These are phyloP conservation scores for Papilio gigon DNA, from an alignment of 2,888 invertebrate genomes.

Conservation along the genomic window DNA sequence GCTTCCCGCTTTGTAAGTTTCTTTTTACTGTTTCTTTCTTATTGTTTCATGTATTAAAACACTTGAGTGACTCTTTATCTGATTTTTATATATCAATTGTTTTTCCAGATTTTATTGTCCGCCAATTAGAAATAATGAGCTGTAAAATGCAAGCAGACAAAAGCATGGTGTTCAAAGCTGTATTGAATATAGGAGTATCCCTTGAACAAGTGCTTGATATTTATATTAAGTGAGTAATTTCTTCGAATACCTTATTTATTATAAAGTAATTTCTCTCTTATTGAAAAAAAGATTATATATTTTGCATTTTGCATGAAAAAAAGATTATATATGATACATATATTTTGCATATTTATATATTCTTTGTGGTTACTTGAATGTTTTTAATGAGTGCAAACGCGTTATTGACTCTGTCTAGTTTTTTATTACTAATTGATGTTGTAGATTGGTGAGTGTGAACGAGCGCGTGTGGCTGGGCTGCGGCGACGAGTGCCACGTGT, in stretches of 20 bases:
- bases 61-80: background rate
- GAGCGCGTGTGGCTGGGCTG: conserved; percentile 93
- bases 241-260: no score
- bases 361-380: no score
- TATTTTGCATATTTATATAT: no score
- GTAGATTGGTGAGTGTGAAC: conserved; percentile 88
- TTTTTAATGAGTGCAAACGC: no score
- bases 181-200: conserved; percentile 89
- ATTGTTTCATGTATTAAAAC: conserved; percentile 13
- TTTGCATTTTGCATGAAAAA: no score
- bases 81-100: conserved; percentile 8
- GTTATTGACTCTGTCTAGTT: no score
- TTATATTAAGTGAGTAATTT: conserved; percentile 87
- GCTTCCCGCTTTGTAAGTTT: conserved; percentile 91
- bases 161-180: conserved; percentile 88
- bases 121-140: conserved; percentile 89
- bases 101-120: conserved; percentile 88
- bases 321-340: no score
- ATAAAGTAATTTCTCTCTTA: no score
- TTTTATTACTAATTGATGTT: background rate
- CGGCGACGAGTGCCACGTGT: conserved; percentile 92
- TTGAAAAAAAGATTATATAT: no score
- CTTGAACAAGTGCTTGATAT: conserved; percentile 90
- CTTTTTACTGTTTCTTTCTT: background rate
- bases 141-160: conserved; percentile 87